Conservation (phyloP, 2,888 invertebrate species). For the Galerucella nymphaeae region DNA sequence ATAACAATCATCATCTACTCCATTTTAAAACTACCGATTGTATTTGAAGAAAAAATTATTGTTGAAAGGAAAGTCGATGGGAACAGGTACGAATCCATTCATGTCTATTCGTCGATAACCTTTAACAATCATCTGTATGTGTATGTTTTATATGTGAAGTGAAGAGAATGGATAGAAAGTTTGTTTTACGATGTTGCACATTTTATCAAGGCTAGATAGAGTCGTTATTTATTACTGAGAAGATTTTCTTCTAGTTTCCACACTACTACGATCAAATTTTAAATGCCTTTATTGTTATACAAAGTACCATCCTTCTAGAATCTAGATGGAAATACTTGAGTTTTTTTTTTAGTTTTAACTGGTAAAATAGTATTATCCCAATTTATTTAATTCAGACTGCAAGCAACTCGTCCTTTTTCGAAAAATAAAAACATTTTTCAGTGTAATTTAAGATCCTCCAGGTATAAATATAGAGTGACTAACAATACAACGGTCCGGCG, state of each 20-base stretch:
- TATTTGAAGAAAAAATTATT: conserved; percentile 17
- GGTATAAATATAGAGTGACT: conserved; percentile 10
- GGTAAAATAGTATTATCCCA: too few species aligned
- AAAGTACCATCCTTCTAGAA: too few species aligned
- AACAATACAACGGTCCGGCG: conserved; percentile 18
- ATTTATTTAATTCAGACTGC: too few species aligned
- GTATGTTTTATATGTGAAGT: neutral
- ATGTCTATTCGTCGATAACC: conserved; percentile 32
- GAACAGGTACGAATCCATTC: conserved; percentile 36
- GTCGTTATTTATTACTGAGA: neutral
- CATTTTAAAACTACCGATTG: conserved; percentile 10
- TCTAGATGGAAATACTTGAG: too few species aligned
- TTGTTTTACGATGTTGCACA: conserved; percentile 28
- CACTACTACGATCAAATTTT: too few species aligned
- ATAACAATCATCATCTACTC: neutral
- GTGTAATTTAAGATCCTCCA: neutral
- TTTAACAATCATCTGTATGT: conserved; percentile 26
- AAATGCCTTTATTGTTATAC: too few species aligned
- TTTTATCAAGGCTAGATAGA: conserved; percentile 28
- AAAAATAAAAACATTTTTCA: too few species aligned
- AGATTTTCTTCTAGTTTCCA: neutral
- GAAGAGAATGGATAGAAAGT: conserved; percentile 28
- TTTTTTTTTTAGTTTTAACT: too few species aligned
- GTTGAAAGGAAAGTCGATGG: conserved; percentile 45
- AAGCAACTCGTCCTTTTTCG: too few species aligned